Evolutionary conservation across 2,797 vertebrate genomes (phyloP), one percentile per base, ranked within the genome.

Genomic region (Falco cherrug): DNA sequence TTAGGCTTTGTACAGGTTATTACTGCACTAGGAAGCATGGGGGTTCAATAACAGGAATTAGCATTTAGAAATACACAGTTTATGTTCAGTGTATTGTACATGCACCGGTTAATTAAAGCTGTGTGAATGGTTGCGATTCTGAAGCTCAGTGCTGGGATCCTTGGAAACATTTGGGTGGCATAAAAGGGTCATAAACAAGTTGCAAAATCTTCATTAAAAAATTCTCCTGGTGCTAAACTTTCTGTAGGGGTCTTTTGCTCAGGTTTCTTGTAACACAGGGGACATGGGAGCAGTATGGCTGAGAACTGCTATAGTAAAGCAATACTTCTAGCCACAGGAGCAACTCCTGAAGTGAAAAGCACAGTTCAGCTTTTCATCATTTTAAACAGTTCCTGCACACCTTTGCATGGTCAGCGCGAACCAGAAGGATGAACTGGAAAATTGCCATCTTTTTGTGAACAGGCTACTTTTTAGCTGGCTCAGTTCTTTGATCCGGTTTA

Each of bases 41-140:
- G 89, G 79, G 87, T 94, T 97, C 95, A 69, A 93, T 97, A 93
- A 91, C 81, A 89, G 74, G 95, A 89, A 93, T 70, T 96, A 94
- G 84, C 93, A 94, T 96, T 93, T 87, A 96, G 93, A 96, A 94
- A 95, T 92, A 87, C 50, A 83, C 69, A 90, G 70, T 88, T 93
- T 88, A 71, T 90, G 45, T 83, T 85, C 71, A 92, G 61, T 53
- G 51, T 59, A 88, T 93, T 84, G 61, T 76, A 82, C 63, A 35
- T 61, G 67, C 60, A 90, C 12, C 78, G 64, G 68, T 94, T 97
- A 96, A 93, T 90, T 95, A 94, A 93, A 94, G 41, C 25, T 70
- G 68, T 43, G 63, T 51, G 74, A 77, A 89, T 67, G 43, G 56
- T 13, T 90, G 59, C 60, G 83, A 84, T 82, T 59, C 53, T 1